Evolutionary conservation across 2,888 invertebrate species (phyloP), one percentile per base, ranked within the genome.

Genomic region (Amphipoea lucens): DNA sequence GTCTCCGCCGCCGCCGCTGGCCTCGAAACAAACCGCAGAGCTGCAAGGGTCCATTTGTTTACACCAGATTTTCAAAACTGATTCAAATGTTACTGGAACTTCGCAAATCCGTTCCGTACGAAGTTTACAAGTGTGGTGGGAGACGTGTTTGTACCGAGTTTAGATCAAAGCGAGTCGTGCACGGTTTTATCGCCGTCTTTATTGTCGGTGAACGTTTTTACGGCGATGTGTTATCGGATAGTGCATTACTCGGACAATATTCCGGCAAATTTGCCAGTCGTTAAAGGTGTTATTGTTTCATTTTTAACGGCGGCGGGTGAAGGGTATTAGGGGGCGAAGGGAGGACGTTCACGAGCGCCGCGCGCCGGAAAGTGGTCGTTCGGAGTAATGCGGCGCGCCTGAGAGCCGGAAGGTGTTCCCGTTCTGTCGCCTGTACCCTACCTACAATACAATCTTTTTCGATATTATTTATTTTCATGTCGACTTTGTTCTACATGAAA

Each of bases 21-120:
- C 79, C 85, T 84, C 90, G 29, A 89, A 89, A 91, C 85, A 86
- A 81, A 90, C 91, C 92, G 75, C 91, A 89, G 77, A 87, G 82
- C 48, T 48, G 48, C 86, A 82, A 88, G 84, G 88, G 86, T 87
- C 79, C 87, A 85, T 88, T 90, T 91, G 88, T 91, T 89, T 87
- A 85, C 87, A 88, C 77, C 86, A 82, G 62, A 89, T 88, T 88
- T 89, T 76, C 78, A 85, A 88, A 89, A 90, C 87, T 81, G 89
- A 89, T 91, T 77, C 81, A 77, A 90, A 91, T 86, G 81, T 84
- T 84, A 72, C 69, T 63, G 11, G 66, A 65, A 85, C 81, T 85
- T 86, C 45, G 45, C 54, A 75, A 86, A 77, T 76, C 79, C 71
- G 65, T 74, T 86, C 77, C 78, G 82, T 84, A 74, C 66, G 70